Evolutionary conservation across 2,113 vertebrate genomes (phyloP), one percentile per base, ranked within the genome.

Genomic region (Menura novaehollandiae): DNA sequence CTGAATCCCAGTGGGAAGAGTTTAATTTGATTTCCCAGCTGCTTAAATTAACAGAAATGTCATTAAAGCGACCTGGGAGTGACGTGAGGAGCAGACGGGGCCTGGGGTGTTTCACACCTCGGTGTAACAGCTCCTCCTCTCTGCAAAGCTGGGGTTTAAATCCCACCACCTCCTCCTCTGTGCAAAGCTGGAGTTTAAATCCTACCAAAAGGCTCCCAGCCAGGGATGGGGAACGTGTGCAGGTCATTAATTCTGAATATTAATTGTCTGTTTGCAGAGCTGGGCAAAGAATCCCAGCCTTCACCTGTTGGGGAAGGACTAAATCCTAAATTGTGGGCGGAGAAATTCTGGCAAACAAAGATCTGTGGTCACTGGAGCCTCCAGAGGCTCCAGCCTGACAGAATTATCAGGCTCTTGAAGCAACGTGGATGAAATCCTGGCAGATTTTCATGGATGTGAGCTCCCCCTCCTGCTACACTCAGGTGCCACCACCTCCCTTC

Each of bases 221-320:
- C 55, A 4, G 16, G 6, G 37, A 56, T 1, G 68, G 44, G 68
- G 60, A 52, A 33, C 4, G 22, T 1, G 33, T 14, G 46, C 3
- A 23, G 71, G 37, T 21, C 1, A 0, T 51, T 62, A 16, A 24
- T 16, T 27, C 39, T 2, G 18, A 13, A 6, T 21, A 6, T 56
- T 33, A 27, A 33, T 30, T 69, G 10, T 46, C 13, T 8, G 18
- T 28, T 24, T 6, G 17, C 5, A 23, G 30, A 49, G 39, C 39
- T 47, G 81, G 30, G 24, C 6, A 15, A 53, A 43, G 22, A 18
- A 28, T 8, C 10, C 26, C 14, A 15, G 11, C 0, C 0, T 41
- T 67, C 28, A 19, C 64, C 83, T 85, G 11, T 5, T 10, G 47
- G 53, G 60, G 35, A 76, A 28, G 49, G 78, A 20, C 69, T 3